Percentiles rank a stretch among this genome's conserved stretches.
Conservation (phyloP, 2,797 vertebrate species). For the Acanthurus tractus region DNA sequence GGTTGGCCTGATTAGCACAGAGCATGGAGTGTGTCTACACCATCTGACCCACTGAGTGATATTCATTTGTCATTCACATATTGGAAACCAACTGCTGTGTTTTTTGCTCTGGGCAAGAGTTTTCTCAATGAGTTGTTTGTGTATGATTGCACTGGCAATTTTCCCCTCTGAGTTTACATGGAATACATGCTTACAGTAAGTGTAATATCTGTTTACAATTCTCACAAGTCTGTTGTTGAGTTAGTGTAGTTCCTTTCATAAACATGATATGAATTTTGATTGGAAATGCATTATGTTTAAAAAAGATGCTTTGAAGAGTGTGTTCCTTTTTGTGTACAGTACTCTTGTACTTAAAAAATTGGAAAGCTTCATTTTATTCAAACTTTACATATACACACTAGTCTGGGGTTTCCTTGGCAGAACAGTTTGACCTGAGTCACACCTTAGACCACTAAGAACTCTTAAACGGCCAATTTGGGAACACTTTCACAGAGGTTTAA, state of each 20-base stretch:
- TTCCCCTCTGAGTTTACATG: constrained; percentile 63
- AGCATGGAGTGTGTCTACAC: constrained; percentile 83
- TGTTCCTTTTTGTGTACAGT: not conserved
- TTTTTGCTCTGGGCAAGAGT: constrained; percentile 77
- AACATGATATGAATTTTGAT: constrained; percentile 25
- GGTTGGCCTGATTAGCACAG: constrained; percentile 81
- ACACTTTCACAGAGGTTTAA: too few species aligned
- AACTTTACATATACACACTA: not conserved
- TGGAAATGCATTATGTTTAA: constrained; percentile 17
- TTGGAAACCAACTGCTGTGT: constrained; percentile 81
- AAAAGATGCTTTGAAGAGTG: constrained; percentile 3
- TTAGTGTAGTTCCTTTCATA: constrained; percentile 27
- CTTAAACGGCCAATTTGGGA: too few species aligned
- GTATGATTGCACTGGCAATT: constrained; percentile 77
- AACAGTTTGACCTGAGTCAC: not conserved
- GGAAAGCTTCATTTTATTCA: not conserved
- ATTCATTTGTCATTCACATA: constrained; percentile 85
- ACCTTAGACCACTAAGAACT: too few species aligned
- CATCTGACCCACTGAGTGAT: constrained; percentile 83
- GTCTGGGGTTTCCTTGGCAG: not conserved
- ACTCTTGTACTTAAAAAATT: not conserved
- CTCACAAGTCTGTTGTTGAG: constrained; percentile 32
- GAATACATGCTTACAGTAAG: constrained; percentile 43
- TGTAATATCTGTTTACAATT: constrained; percentile 63
- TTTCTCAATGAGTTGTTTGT: constrained; percentile 77